phyloP scores from a whole-genome alignment of 2,797 vertebrate genomes.

The Leuciscus waleckii region DNA sequence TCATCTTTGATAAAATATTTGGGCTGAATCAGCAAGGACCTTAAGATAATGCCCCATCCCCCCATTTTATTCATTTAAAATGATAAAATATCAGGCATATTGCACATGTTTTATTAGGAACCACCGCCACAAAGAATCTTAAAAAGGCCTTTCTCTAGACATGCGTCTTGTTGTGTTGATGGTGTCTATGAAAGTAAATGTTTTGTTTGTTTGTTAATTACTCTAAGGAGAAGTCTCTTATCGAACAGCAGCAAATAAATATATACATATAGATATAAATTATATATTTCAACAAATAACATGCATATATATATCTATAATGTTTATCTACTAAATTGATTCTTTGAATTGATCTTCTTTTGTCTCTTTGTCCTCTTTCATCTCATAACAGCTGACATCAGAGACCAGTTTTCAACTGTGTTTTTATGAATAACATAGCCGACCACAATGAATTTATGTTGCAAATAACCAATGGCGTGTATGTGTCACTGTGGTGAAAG shows the following conservation, averaged over 20 bases:
- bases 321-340: conserved; percentile 80
- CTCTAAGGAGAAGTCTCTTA: conserved; percentile 78
- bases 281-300: conserved; percentile 77
- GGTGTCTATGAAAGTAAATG: conserved; percentile 76
- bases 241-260: conserved; percentile 72
- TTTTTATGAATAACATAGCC: conserved; percentile 75
- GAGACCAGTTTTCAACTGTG: conserved; percentile 84
- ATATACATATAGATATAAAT: conserved; percentile 72
- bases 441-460: conserved; percentile 73
- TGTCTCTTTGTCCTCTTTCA: conserved; percentile 71
- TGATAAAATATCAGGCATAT: conserved; percentile 38
- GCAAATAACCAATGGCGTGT: conserved; percentile 50
- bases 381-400: conserved; percentile 73
- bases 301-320: conserved; percentile 75
- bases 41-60: conserved; percentile 17
- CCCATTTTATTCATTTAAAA: conserved; percentile 56
- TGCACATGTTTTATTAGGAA: conserved; percentile 48
- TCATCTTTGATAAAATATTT: conserved; percentile 41
- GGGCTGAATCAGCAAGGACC: conserved; percentile 31
- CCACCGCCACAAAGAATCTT: conserved; percentile 51
- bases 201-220: conserved; percentile 61
- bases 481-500: conserved; percentile 62
- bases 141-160: conserved; percentile 60
- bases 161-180: conserved; percentile 75
- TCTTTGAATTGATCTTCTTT: conserved; percentile 77